Evolutionary conservation across 2,888 invertebrate genomes (phyloP).

Genomic region (Oeneis ivallda): DNA sequence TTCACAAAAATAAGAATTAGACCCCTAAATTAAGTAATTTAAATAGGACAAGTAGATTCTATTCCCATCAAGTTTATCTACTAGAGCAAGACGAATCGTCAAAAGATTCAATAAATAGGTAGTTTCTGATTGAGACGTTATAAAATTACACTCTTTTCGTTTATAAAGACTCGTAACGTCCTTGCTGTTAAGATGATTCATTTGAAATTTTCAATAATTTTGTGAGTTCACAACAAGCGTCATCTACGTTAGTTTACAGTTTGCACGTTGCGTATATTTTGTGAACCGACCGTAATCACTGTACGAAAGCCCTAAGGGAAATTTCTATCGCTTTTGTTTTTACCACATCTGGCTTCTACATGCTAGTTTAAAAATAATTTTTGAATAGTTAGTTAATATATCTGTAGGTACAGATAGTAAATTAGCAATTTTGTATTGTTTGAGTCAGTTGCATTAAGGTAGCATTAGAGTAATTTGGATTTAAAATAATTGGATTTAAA

Average conservation of each 20-base stretch:
- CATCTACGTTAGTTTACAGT: neutral
- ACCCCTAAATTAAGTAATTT: too few relatives aligned
- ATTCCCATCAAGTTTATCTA: neutral
- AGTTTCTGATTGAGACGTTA: constrained; percentile 4
- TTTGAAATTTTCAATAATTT: too few relatives aligned
- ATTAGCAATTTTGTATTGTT: too few relatives aligned
- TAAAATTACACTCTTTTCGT: neutral
- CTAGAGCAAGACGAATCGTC: neutral
- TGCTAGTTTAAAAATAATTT: too few relatives aligned
- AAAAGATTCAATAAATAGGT: constrained; percentile 6
- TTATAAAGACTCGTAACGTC: neutral
- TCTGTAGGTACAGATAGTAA: too few relatives aligned
- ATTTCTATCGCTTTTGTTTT: neutral
- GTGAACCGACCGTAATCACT: neutral
- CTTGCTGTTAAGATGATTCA: neutral
- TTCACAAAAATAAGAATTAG: too few relatives aligned
- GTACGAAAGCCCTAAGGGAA: neutral
- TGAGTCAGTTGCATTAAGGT: neutral
- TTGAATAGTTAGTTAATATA: too few relatives aligned
- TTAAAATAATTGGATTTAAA: neutral
- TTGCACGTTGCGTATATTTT: neutral
- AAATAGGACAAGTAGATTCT: neutral
- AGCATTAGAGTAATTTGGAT: too few relatives aligned
- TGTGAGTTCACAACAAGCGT: too few relatives aligned
- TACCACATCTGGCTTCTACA: constrained; percentile 1